Conservation (phyloP, 2,888 invertebrate genomes). For the Druceiella hillmani region DNA sequence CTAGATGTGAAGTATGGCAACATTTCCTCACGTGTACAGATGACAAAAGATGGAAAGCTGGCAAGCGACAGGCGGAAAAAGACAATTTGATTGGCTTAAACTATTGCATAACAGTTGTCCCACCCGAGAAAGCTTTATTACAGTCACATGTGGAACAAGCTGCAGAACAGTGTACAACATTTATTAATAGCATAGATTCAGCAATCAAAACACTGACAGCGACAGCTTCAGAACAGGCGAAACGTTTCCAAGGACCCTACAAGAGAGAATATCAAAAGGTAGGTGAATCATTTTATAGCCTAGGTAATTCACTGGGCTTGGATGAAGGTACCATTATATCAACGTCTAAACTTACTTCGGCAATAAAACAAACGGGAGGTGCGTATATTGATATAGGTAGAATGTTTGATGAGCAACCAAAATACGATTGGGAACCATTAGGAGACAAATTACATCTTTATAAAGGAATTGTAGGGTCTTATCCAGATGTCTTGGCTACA, state of each 20-base stretch:
- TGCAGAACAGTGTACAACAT: conserved; percentile 77
- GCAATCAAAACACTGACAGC: conserved; percentile 78
- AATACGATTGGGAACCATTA: conserved; percentile 85
- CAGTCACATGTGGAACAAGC: conserved; percentile 73
- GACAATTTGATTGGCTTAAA: conserved; percentile 87
- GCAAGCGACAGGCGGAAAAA: conserved; percentile 92
- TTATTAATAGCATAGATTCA: conserved; percentile 80
- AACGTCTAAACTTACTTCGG: conserved; percentile 67
- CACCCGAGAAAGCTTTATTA: conserved; percentile 73
- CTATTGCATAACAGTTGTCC: conserved; percentile 84
- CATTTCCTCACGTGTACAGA: conserved; percentile 97
- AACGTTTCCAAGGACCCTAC: conserved; percentile 79
- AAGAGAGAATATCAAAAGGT: conserved; percentile 89
- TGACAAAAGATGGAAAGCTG: conserved; percentile 95
- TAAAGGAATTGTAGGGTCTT: conserved; percentile 84
- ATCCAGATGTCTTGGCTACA: conserved; percentile 85
- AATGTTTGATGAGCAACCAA: conserved; percentile 86
- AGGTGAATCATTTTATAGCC: conserved; percentile 77
- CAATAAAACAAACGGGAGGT: conserved; percentile 80
- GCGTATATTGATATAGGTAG: conserved; percentile 86
- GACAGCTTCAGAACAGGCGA: conserved; percentile 79
- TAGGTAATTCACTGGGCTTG: conserved; percentile 78
- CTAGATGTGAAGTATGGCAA: conserved; percentile 88
- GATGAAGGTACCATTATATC: conserved; percentile 64
- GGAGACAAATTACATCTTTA: conserved; percentile 91